phyloP scores from a whole-genome alignment of 2,888 invertebrate genomes.

The Brachypterus glaber region DNA sequence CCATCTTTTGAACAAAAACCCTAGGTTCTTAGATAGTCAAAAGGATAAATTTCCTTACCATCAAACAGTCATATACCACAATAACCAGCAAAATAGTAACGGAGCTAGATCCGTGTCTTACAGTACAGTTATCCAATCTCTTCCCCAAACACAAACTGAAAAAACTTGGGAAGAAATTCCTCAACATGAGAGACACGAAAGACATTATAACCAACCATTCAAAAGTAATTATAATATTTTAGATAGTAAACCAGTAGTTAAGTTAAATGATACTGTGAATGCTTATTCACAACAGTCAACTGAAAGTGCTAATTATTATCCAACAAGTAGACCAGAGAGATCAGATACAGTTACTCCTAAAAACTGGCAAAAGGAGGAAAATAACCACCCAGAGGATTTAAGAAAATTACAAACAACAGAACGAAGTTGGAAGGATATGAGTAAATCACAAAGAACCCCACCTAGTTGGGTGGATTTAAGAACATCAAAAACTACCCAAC shows the following conservation, averaged over 20 bases:
- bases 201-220: conserved; percentile 31
- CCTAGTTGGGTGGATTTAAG: too few species aligned
- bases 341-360: conserved; percentile 15
- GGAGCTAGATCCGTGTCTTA: conserved; percentile 47
- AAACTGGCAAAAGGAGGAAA: conserved; percentile 18
- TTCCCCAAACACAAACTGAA: conserved; percentile 22
- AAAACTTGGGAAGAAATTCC: conserved; percentile 22
- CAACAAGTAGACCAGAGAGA: conserved; percentile 16
- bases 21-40: conserved; percentile 44
- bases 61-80: conserved; percentile 45
- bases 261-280: conserved; percentile 15
- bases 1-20: conserved; percentile 43
- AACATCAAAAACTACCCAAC: neutral
- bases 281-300: conserved; percentile 10
- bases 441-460: too few species aligned
- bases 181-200: conserved; percentile 28
- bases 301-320: conserved; percentile 16
- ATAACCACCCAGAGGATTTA: neutral
- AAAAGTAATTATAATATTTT: too few species aligned
- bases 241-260: too few species aligned
- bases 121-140: conserved; percentile 43
- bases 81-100: conserved; percentile 30
- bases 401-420: neutral
- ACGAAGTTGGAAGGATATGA: too few species aligned
- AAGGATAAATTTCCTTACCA: conserved; percentile 42